These are phyloP conservation scores for Arbacia lixula DNA, from an alignment of 53 echinoderm and acorn worm species.

Conservation along the genomic window DNA sequence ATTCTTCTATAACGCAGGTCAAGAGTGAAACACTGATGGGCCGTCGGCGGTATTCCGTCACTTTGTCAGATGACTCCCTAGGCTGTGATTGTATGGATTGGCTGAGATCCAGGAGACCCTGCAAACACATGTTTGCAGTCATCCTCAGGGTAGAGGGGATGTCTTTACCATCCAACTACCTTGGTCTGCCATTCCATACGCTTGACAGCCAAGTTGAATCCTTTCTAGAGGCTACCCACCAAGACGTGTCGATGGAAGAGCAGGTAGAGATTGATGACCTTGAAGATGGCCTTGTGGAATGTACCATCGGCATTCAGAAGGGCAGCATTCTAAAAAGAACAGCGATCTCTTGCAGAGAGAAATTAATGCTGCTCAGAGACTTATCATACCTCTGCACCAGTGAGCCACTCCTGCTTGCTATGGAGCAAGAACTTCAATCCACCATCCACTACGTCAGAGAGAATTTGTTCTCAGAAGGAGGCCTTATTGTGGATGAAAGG, in stretches of 20 bases:
- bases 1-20: neutral
- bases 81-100: neutral
- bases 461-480: too few relatives aligned
- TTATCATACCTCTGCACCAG: too few relatives aligned
- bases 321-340: neutral
- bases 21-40: constrained; percentile 12
- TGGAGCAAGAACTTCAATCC: too few relatives aligned
- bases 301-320: neutral
- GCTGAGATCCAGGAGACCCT: neutral
- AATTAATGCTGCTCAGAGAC: constrained; percentile 5
- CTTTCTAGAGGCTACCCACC: neutral
- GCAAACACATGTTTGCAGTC: constrained; percentile 16
- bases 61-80: neutral
- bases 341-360: constrained; percentile 8
- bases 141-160: neutral
- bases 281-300: neutral
- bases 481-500: too few relatives aligned
- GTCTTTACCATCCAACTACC: neutral
- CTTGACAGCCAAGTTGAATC: neutral
- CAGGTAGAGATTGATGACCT: neutral
- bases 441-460: too few relatives aligned
- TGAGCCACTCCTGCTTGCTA: too few relatives aligned
- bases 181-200: neutral
- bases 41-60: neutral
- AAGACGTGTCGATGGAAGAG: neutral